Conservation (phyloP, 2,797 vertebrate species). For the Rhinoraja longicauda region DNA sequence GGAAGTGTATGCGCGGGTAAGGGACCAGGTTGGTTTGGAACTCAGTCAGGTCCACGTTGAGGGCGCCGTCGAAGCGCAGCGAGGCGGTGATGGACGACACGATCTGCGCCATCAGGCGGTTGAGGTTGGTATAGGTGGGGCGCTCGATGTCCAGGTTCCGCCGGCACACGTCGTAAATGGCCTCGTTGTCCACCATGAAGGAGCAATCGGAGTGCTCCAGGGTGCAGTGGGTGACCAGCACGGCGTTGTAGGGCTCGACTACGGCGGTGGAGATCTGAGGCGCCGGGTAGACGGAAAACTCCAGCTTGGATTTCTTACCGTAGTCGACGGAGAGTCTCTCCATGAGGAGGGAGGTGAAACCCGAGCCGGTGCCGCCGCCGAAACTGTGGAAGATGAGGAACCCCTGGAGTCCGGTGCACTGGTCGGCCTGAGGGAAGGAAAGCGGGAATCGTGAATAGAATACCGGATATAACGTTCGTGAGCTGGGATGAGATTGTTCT, state of each 20-base stretch:
- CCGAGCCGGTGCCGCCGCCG: slow-evolving; percentile 15
- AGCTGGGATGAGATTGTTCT: too few relatives aligned
- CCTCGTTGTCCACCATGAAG: slow-evolving; percentile 39
- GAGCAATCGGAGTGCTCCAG: slow-evolving; percentile 36
- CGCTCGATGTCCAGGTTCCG: slow-evolving; percentile 35
- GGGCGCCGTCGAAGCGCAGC: neutral
- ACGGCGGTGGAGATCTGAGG: slow-evolving; percentile 34
- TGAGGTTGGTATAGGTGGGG: neutral
- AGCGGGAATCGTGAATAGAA: too few relatives aligned
- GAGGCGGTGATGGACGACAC: neutral
- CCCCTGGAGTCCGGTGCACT: slow-evolving; percentile 29
- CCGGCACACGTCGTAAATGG: slow-evolving; percentile 31
- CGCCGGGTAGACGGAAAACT: slow-evolving; percentile 33
- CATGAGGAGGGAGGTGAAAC: slow-evolving; percentile 35
- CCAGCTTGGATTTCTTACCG: slow-evolving; percentile 38
- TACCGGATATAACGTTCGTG: too few relatives aligned
- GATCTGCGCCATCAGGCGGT: too few relatives aligned
- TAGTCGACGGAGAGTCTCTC: slow-evolving; percentile 35
- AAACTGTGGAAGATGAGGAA: slow-evolving; percentile 39
- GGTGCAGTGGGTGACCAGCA: slow-evolving; percentile 34
- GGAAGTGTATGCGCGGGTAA: slow-evolving; percentile 23
- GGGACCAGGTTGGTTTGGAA: neutral
- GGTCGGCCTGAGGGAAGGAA: neutral
- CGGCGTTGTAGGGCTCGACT: slow-evolving; percentile 19
- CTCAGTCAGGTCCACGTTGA: too few relatives aligned